Conservation (phyloP, 2,797 vertebrate species). For the Thaleichthys pacificus region DNA sequence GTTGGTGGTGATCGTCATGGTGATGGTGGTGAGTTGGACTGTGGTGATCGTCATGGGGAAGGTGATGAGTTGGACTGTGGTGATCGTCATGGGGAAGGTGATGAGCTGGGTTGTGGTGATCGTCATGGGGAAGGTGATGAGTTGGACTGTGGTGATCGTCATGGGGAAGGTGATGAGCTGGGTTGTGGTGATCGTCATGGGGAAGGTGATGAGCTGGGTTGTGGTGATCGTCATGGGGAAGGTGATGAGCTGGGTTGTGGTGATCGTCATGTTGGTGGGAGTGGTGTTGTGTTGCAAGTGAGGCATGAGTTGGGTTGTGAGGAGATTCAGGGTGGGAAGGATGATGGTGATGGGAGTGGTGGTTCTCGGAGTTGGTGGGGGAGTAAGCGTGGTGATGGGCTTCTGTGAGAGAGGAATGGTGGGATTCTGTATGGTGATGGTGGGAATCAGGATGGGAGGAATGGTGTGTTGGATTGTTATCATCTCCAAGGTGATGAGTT, state of each 20-base stretch:
- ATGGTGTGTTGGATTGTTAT: conserved; percentile 18
- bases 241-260: conserved; percentile 30
- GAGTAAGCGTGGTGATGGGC: conserved; percentile 14
- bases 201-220: conserved; percentile 5
- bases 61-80: conserved; percentile 2
- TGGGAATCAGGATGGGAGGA: not conserved
- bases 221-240: conserved; percentile 27
- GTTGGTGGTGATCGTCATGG: too few relatives aligned
- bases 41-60: conserved; percentile 28
- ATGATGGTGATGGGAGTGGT: conserved; percentile 9
- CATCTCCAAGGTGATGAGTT: not conserved
- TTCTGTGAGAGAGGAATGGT: conserved; percentile 11
- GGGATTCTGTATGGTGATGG: conserved; percentile 14
- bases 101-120: conserved; percentile 28
- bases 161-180: conserved; percentile 33
- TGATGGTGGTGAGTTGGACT: conserved; percentile 19
- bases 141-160: conserved; percentile 13
- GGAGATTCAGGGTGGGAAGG: not conserved
- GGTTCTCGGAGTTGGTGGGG: conserved; percentile 15
- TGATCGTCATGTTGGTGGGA: conserved; percentile 24
- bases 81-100: conserved; percentile 33
- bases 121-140: conserved; percentile 10
- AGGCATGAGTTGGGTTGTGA: not conserved
- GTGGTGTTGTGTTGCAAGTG: not conserved
- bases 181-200: conserved; percentile 28